Conservation (phyloP, 1,140 invertebrate genomes). For the Drosophila ironensis region DNA sequence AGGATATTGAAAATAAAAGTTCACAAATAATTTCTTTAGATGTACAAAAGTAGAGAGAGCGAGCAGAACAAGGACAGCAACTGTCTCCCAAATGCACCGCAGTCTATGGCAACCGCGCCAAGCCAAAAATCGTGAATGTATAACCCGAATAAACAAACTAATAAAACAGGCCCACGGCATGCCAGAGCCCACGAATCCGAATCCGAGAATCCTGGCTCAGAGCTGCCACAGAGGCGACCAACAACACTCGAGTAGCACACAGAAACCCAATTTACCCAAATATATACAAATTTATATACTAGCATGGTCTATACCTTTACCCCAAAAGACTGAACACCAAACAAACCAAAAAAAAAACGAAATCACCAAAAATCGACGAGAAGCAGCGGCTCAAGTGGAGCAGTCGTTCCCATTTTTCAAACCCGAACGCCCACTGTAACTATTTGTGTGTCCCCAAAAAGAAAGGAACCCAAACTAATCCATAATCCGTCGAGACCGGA, state of each 20-base stretch:
- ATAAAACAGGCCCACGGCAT: conserved; percentile 75
- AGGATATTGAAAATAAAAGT: neutral
- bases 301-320: conserved; percentile 23
- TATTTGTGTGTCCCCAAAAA: conserved; percentile 37
- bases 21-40: neutral
- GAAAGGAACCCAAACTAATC: conserved; percentile 24
- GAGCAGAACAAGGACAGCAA: conserved; percentile 21
- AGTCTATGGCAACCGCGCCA: conserved; percentile 74
- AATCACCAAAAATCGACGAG: conserved; percentile 38
- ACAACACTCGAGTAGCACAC: conserved; percentile 40
- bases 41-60: neutral
- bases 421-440: conserved; percentile 22
- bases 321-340: conserved; percentile 55
- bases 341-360: conserved; percentile 3
- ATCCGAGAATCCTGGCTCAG: conserved; percentile 25
- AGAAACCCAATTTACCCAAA: conserved; percentile 26
- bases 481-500: conserved; percentile 33
- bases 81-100: conserved; percentile 44
- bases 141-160: conserved; percentile 82
- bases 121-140: conserved; percentile 56
- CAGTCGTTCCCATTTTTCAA: conserved; percentile 27
- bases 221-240: conserved; percentile 49
- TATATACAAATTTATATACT: conserved; percentile 16
- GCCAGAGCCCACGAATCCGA: conserved; percentile 24
- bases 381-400: conserved; percentile 30